These are phyloP conservation scores for Brachionus rotundiformis DNA, from an alignment of 1,140 invertebrate species.

Conservation along the genomic window DNA sequence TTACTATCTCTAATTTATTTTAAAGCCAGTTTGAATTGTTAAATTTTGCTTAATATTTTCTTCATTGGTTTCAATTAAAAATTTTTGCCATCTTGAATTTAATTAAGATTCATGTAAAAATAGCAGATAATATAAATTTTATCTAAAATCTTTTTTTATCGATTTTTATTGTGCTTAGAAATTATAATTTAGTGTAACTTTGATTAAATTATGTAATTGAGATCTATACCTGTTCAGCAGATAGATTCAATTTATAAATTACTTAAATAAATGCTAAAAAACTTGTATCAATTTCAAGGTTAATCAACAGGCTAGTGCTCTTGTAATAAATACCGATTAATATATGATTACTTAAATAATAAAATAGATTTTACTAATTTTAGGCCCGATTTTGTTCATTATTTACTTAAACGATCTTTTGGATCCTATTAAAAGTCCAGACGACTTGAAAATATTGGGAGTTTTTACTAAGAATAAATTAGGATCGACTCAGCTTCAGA, in stretches of 20 bases:
- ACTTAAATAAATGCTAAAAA: no score
- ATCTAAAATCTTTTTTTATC: background rate
- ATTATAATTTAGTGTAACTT: background rate
- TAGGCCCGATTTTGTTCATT: no score
- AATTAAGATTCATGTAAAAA: background rate
- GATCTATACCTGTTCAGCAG: background rate
- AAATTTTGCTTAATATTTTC: background rate
- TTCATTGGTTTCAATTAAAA: background rate
- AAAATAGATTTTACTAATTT: no score
- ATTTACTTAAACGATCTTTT: no score
- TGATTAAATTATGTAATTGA: background rate
- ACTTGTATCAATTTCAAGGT: no score
- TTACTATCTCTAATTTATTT: background rate
- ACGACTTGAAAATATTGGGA: no score
- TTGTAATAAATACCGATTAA: no score
- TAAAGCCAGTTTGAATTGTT: background rate
- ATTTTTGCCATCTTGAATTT: background rate
- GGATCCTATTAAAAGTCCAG: no score
- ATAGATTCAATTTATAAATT: background rate
- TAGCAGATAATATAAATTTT: background rate
- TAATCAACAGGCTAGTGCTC: no score
- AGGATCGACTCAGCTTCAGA: no score
- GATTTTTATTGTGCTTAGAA: background rate
- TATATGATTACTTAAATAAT: no score
- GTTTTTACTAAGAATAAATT: no score